Percentiles rank a stretch among this genome's conserved stretches.
Evolutionary conservation across 2,797 vertebrate genomes (phyloP).

Genomic region (Paedocypris micromegethes): DNA sequence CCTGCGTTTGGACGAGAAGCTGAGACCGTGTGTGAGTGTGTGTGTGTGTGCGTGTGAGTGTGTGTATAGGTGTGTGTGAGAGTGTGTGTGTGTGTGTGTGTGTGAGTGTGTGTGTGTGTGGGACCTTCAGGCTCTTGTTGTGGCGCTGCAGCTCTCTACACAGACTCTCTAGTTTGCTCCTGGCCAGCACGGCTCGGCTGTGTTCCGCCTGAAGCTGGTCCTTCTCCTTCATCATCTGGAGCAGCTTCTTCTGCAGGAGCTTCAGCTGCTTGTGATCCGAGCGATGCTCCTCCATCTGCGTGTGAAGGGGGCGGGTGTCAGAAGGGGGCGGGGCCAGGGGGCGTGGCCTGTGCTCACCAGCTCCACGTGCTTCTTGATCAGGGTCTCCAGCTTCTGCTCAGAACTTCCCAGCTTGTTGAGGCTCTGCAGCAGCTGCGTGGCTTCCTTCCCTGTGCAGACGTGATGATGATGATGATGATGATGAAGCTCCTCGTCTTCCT

Average conservation of each 20-base stretch:
- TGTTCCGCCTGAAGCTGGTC: constrained; percentile 95
- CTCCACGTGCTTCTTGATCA: constrained; percentile 95
- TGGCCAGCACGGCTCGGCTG: constrained; percentile 87
- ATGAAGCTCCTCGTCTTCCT: neutral
- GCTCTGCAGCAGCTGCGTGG: constrained; percentile 87
- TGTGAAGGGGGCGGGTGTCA: neutral
- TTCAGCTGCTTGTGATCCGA: constrained; percentile 90
- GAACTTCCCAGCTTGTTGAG: constrained; percentile 84
- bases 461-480: neutral
- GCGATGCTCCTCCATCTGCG: constrained; percentile 88
- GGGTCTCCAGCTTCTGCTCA: constrained; percentile 87
- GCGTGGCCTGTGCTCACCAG: constrained; percentile 75
- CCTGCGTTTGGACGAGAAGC: constrained; percentile 61
- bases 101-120: too few relatives aligned
- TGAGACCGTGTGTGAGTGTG: too few relatives aligned
- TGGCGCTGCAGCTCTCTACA: constrained; percentile 96
- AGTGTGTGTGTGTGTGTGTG: too few relatives aligned
- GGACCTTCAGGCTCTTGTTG: constrained; percentile 96
- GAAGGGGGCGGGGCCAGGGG: neutral
- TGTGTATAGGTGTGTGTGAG: too few relatives aligned
- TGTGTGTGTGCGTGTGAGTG: too few relatives aligned
- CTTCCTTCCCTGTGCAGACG: constrained; percentile 86
- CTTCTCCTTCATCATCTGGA: constrained; percentile 89
- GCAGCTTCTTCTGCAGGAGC: constrained; percentile 85
- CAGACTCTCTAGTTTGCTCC: constrained; percentile 94